Base-by-base conservation (phyloP, 1,140 invertebrate genomes). In the Eueides isabella region DNA sequence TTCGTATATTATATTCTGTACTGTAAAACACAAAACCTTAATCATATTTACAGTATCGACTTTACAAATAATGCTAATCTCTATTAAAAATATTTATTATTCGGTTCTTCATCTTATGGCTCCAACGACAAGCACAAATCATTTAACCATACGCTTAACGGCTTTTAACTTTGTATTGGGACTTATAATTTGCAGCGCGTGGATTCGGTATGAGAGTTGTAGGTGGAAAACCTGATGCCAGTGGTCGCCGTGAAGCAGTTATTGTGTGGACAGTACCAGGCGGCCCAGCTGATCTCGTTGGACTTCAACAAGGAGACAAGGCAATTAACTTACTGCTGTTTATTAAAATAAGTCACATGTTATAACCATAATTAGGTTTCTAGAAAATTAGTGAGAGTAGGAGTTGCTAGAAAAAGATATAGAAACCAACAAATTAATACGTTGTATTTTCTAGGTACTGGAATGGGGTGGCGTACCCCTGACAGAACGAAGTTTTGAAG, bases 141-240 rank as follows among this genome's bases (percentile, higher is more conserved):
- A 38, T 38, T 38, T 38, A 38, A 16, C 16, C 5, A 38, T 38
- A 16, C 35, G 4, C 35, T 38, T 16, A 38, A 35, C 33, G n/a
- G n/a, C n/a, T n/a, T n/a, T n/a, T n/a, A n/a, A n/a, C n/a, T n/a
- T n/a, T n/a, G n/a, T n/a, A n/a, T n/a, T n/a, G n/a, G n/a, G n/a
- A 31, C 2, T 41, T 28, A 66, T 26, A 19, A 11, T n/a, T 44
- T 80, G 2, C 72, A 98, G 97, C 97, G 70, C 95, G 97, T 83
- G 98, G 98, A 71, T 98, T 98, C 85, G 98, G 98, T 2, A 97
- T 99, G 97, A 95, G 97, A 74, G 97, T 99, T 3, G 97, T 98
- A 5, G 98, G 98, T 5, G 98, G 98, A 19, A 98, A 98, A 87
- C 95, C 96, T 5, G 96, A 96, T 23, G 93, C 95, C 4, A 97